phyloP scores from a whole-genome alignment of 2,113 vertebrate species.

The Meleagris gallopavo region DNA sequence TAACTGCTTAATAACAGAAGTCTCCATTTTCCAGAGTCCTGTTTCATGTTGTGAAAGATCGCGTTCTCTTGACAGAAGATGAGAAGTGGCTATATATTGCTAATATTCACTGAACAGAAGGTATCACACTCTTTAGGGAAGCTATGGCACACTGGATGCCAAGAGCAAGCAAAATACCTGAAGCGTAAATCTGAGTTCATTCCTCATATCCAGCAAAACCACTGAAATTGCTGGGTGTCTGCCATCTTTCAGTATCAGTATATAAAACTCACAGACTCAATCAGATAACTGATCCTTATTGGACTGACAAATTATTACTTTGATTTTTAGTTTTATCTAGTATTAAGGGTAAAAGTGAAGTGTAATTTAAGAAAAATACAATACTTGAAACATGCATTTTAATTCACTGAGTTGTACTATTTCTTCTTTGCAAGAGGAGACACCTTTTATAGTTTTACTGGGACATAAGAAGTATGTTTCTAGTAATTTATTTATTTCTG shows the following conservation, averaged over 20 bases:
- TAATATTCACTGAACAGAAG: background rate
- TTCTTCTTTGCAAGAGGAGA: background rate
- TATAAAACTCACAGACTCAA: background rate
- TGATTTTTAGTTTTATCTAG: constrained; percentile 1
- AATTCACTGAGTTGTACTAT: rapidly evolving
- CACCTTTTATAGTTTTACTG: background rate
- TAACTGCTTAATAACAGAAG: background rate
- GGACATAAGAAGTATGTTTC: background rate
- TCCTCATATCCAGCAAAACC: background rate
- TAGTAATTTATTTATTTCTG: background rate
- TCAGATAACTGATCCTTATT: background rate
- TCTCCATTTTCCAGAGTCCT: background rate
- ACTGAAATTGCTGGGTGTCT: background rate
- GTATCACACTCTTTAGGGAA: background rate
- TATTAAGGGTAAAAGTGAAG: background rate
- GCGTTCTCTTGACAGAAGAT: background rate
- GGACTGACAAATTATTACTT: background rate
- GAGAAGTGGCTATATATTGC: background rate
- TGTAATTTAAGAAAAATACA: background rate
- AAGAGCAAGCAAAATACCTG: background rate
- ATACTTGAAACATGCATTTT: background rate
- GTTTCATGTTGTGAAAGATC: background rate
- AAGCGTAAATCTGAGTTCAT: background rate
- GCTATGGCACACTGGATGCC: background rate
- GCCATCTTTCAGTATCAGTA: background rate